These are phyloP conservation scores for Indicator maculatus DNA, from an alignment of 2,113 vertebrate species.

Conservation along the genomic window DNA sequence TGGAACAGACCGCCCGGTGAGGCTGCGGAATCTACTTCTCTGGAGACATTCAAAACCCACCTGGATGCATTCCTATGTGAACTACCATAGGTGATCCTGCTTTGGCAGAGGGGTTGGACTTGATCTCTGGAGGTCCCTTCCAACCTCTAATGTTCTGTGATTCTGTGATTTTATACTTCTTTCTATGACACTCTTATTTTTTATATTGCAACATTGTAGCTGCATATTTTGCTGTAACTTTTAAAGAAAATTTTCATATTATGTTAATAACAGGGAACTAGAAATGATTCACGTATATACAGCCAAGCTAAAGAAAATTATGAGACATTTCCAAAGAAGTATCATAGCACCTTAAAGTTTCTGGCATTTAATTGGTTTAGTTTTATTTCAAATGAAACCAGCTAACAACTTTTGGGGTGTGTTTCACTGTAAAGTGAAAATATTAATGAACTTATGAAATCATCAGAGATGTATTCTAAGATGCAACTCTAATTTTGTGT, in stretches of 20 bases:
- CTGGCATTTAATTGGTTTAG: background rate
- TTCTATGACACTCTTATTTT: background rate
- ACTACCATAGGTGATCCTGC: too few species aligned
- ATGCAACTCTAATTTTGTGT: background rate
- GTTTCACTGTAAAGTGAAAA: background rate
- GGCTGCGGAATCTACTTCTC: too few species aligned
- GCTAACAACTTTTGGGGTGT: background rate
- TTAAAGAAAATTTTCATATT: background rate
- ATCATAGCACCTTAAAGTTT: background rate
- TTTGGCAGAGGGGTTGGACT: too few species aligned
- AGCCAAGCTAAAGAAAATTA: background rate
- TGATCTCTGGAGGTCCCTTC: too few species aligned
- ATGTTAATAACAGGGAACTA: background rate
- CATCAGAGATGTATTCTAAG: background rate
- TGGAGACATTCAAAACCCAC: too few species aligned
- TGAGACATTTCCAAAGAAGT: accelerated
- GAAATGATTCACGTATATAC: background rate
- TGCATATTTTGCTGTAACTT: too few species aligned
- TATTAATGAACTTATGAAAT: background rate
- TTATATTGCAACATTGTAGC: background rate
- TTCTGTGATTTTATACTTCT: background rate
- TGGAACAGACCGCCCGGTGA: too few species aligned
- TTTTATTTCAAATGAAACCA: background rate
- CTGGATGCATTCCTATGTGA: too few species aligned
- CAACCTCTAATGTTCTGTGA: too few species aligned